These are phyloP conservation scores for Pangasius larnaudii DNA, from an alignment of 2,797 vertebrate species.

Conservation along the genomic window DNA sequence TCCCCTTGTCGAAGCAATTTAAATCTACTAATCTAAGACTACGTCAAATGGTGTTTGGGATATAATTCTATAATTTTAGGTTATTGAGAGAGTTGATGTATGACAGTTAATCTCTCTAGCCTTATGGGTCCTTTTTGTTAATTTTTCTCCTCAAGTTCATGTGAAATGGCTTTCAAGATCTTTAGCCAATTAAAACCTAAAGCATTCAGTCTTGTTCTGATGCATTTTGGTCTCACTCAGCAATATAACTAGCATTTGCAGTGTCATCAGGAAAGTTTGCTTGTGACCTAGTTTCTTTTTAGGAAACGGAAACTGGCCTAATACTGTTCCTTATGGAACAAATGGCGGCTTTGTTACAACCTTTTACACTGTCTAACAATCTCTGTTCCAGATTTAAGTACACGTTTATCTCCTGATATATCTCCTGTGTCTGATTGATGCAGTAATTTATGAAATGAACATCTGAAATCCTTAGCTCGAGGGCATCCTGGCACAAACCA, in stretches of 20 bases:
- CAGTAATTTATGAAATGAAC: neutral
- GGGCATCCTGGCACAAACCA: neutral
- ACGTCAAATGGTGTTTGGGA: neutral
- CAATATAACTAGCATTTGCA: neutral
- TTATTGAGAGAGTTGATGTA: too few species aligned
- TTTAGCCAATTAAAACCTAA: neutral
- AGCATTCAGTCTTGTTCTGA: too few species aligned
- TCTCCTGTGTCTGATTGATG: neutral
- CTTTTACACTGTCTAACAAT: neutral
- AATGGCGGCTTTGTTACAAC: neutral
- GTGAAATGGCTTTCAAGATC: neutral
- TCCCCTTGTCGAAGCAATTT: neutral
- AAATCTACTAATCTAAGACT: neutral
- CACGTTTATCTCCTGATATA: neutral
- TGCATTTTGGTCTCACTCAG: neutral
- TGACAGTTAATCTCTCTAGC: too few species aligned
- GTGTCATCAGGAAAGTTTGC: constrained; percentile 13
- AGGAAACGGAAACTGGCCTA: neutral
- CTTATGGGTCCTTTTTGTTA: neutral
- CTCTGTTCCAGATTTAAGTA: neutral
- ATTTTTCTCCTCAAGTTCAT: neutral
- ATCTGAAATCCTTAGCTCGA: neutral
- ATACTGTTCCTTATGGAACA: neutral
- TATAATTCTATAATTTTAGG: neutral
- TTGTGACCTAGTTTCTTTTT: neutral